Percentiles rank a stretch among this genome's conserved stretches.
Conservation (phyloP, 2,797 vertebrate species). For the Mycteria americana region DNA sequence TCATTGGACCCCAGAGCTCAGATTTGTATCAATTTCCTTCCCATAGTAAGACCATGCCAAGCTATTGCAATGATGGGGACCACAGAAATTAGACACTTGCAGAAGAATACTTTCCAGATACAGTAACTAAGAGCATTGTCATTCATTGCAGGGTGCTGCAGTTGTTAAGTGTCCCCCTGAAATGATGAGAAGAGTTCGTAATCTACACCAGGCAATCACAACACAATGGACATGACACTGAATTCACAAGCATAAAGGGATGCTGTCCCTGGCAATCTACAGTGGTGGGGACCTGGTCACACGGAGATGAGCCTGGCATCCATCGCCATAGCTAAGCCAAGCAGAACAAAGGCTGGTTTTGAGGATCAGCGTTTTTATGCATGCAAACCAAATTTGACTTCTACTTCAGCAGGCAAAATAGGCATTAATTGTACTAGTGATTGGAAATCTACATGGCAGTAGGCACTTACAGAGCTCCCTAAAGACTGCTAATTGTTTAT, state of each 20-base stretch:
- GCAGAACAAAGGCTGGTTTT: background rate
- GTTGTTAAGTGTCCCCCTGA: background rate
- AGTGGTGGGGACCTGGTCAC: background rate
- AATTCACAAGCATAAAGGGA: background rate
- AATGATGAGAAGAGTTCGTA: background rate
- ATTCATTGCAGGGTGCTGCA: background rate
- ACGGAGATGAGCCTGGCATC: background rate
- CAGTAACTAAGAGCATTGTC: background rate
- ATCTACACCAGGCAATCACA: background rate
- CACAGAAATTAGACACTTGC: background rate
- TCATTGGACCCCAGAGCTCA: background rate
- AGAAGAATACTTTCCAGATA: background rate
- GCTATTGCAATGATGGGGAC: background rate
- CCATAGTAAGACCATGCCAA: background rate
- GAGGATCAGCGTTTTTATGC: background rate
- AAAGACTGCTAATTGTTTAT: background rate
- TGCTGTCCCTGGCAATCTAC: background rate
- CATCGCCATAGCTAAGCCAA: background rate
- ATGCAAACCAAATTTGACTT: background rate
- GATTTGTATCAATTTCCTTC: background rate
- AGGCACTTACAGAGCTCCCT: background rate
- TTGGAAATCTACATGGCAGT: background rate
- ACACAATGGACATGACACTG: background rate
- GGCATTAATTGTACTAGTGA: background rate
- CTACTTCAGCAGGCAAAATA: background rate